Percentiles rank a stretch among this genome's conserved stretches.
These are phyloP conservation scores for Onychorhynchus coronatus DNA, from an alignment of 2,113 vertebrate genomes.

Conservation along the genomic window DNA sequence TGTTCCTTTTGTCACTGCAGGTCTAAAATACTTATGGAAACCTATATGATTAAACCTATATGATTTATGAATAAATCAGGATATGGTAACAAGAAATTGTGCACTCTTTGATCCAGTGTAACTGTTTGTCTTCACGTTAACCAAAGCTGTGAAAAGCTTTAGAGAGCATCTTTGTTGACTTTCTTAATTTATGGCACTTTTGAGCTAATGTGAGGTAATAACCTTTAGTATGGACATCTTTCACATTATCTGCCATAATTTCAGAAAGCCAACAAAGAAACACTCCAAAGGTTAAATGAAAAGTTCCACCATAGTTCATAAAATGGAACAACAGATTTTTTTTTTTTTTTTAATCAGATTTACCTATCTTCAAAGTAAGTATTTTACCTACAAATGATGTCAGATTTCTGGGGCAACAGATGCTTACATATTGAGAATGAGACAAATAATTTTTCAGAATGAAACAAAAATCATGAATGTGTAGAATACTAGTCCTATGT, in stretches of 20 bases:
- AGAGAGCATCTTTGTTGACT: neutral
- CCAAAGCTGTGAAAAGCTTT: neutral
- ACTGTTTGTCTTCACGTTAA: neutral
- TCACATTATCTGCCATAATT: neutral
- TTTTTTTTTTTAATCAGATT: neutral
- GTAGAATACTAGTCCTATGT: neutral
- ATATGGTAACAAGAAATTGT: neutral
- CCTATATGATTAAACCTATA: too few species aligned
- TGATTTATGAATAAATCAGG: neutral
- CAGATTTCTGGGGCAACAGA: neutral
- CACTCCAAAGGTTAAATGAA: neutral
- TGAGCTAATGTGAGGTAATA: neutral
- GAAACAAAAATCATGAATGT: neutral
- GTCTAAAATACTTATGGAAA: neutral
- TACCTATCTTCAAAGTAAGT: neutral
- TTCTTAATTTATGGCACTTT: neutral
- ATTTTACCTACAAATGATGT: neutral
- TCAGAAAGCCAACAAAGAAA: neutral
- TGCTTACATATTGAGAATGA: neutral
- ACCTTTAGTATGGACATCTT: neutral
- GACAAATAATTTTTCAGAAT: neutral
- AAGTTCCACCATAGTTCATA: neutral
- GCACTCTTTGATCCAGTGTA: neutral
- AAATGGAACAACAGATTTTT: neutral
- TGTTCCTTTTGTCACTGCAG: neutral